These are phyloP conservation scores for Okamejei kenojei DNA, from an alignment of 2,797 vertebrate species.

Conservation along the genomic window DNA sequence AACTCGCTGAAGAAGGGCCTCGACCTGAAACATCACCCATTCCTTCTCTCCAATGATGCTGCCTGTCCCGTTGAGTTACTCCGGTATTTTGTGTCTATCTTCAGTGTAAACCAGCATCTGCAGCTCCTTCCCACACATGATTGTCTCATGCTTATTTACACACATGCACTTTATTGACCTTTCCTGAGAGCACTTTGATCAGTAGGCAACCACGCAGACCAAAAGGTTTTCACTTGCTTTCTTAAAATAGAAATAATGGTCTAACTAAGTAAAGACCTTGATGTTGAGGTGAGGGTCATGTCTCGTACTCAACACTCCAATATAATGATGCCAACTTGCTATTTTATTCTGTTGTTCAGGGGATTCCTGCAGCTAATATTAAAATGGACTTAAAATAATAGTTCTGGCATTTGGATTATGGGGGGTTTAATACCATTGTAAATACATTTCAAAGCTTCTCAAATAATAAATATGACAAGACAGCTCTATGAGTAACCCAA, in stretches of 20 bases:
- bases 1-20: too few relatives aligned
- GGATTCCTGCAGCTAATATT: background rate
- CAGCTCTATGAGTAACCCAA: background rate
- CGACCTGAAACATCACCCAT: too few relatives aligned
- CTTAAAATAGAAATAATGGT: background rate
- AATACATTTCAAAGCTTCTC: too few relatives aligned
- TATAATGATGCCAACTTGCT: background rate
- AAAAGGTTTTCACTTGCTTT: background rate
- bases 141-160: background rate
- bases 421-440: background rate
- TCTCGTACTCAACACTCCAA: background rate
- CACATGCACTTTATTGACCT: background rate
- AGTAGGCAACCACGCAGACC: background rate
- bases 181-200: background rate
- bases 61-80: too few relatives aligned
- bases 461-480: background rate
- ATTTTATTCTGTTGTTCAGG: background rate
- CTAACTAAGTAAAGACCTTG: background rate
- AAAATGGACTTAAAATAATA: background rate
- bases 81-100: too few relatives aligned
- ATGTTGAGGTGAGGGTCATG: background rate
- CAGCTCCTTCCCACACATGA: background rate
- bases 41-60: too few relatives aligned
- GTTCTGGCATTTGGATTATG: background rate
- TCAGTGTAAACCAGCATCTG: too few relatives aligned